Evolutionary conservation across 1,140 invertebrate genomes (phyloP).

Genomic region (Eupristina koningsbergeri): DNA sequence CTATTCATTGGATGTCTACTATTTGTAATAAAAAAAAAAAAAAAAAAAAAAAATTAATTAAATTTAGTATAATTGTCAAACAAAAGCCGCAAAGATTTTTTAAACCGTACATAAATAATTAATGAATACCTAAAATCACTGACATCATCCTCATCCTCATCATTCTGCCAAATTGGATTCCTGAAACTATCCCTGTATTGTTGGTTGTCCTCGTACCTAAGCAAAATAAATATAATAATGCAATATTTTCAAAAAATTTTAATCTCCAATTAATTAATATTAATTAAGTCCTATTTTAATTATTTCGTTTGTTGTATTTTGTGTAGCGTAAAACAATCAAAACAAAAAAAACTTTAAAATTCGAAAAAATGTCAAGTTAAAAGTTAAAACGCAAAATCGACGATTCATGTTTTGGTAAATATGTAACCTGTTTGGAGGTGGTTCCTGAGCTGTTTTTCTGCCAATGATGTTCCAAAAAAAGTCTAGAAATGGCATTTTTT

Average conservation of each 20-base stretch:
- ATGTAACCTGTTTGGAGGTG: conserved; percentile 9
- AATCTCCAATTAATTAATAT: neutral
- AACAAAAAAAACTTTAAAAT: too few species aligned
- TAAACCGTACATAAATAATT: conserved; percentile 5
- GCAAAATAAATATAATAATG: conserved; percentile 34
- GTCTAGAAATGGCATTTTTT: conserved; percentile 59
- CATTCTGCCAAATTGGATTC: conserved; percentile 66
- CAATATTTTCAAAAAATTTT: too few species aligned
- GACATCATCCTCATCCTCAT: conserved; percentile 61
- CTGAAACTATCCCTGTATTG: conserved; percentile 56
- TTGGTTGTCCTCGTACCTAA: conserved; percentile 55
- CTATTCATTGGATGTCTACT: conserved; percentile 45
- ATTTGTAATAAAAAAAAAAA: conserved; percentile 6
- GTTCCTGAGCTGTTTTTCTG: conserved; percentile 36
- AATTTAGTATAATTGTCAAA: neutral
- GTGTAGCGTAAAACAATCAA: neutral
- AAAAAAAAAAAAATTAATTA: neutral
- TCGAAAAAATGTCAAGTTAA: neutral
- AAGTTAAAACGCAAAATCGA: neutral
- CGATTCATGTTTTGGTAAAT: neutral
- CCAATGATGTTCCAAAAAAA: conserved; percentile 62
- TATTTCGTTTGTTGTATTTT: neutral
- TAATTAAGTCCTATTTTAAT: neutral
- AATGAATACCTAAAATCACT: conserved; percentile 59
- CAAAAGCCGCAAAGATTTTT: neutral